A percentile compares a stretch with the other conserved stretches of the same genome.
These are phyloP conservation scores for Sebastes iracundus DNA, from an alignment of 2,797 vertebrate genomes.

Conservation along the genomic window DNA sequence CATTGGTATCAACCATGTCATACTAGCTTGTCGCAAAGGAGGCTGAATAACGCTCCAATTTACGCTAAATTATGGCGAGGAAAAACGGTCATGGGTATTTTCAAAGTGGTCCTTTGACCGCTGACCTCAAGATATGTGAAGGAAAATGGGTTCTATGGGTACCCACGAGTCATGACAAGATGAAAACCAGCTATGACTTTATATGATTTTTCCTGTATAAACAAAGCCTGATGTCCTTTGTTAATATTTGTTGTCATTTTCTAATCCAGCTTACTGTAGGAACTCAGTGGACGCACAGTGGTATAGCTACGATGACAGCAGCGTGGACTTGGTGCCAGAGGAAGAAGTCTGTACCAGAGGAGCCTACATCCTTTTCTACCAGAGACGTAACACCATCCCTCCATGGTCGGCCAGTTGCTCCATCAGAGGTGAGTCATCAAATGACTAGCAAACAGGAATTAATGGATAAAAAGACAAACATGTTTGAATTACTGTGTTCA, in stretches of 20 bases:
- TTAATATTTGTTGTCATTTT: background rate
- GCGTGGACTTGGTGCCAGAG: conserved; percentile 87
- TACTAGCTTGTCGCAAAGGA: too few relatives aligned
- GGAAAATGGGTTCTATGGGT: too few relatives aligned
- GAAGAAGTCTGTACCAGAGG: conserved; percentile 89
- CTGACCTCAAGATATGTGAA: too few relatives aligned
- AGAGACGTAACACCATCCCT: conserved; percentile 88
- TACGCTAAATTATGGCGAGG: too few relatives aligned
- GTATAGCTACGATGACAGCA: conserved; percentile 96
- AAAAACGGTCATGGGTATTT: too few relatives aligned
- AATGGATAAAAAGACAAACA: background rate
- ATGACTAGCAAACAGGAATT: background rate
- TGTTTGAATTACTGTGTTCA: background rate
- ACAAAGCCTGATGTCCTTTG: background rate
- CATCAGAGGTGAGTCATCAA: conserved; percentile 80
- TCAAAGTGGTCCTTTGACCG: too few relatives aligned
- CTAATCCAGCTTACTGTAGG: conserved; percentile 89
- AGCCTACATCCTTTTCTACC: conserved; percentile 96
- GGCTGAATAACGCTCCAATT: accelerated
- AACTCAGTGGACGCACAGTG: conserved; percentile 92
- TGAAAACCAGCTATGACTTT: background rate
- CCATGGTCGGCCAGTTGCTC: conserved; percentile 89
- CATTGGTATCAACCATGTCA: too few relatives aligned
- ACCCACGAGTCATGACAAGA: background rate
- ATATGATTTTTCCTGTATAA: background rate